Base-by-base conservation (phyloP, 2,113 vertebrate species). In the Cinclus mexicanus region DNA sequence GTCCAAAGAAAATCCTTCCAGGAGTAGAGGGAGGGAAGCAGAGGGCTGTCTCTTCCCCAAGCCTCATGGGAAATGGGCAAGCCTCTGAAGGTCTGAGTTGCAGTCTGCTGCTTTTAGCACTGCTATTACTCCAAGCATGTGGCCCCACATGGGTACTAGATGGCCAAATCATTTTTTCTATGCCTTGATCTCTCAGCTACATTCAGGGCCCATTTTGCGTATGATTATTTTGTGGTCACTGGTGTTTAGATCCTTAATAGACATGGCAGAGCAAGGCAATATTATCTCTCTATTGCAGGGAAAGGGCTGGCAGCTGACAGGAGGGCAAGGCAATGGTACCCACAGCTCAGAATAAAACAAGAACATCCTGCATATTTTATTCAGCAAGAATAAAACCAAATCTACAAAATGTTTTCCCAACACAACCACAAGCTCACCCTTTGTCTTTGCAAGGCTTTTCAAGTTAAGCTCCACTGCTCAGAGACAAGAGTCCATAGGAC, bases 131-230 rank as follows among this genome's bases (percentile, higher is more conserved):
- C 22, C 29, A 50, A 42, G n/a, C 6, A 68, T 2, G 3, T 26
- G 29, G 31, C 18, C 42, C 17, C 35, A 12, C 1, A 0, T 44
- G 41, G 16, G 44, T 35, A n/a, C 11, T 19, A 50, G 28, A 35
- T 0, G 6, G 37, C 39, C 14, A 63, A 85, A 82, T 24, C 1
- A 1, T 14, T 59, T 35, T 60, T 63, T 26, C 41, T 77, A 13
- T 0, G 2, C 44, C 56, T 90, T 55, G 23, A 39, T 18, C 39
- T 67, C 74, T 59, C 59, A 69, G 53, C 11, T 47, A 47, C 83
- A 64, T 57, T 72, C 64, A 65, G 41, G 11, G 24, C 37, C 13
- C 20, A 1, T 46, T 84, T 61, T 55, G 26, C 19, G 14, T 20
- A 31, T 3, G 17, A 25, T 46, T 67, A 50, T 23, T 52, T 59